These are phyloP conservation scores for Neelides sp. DNA, from an alignment of 1,140 invertebrate genomes.

Conservation along the genomic window DNA sequence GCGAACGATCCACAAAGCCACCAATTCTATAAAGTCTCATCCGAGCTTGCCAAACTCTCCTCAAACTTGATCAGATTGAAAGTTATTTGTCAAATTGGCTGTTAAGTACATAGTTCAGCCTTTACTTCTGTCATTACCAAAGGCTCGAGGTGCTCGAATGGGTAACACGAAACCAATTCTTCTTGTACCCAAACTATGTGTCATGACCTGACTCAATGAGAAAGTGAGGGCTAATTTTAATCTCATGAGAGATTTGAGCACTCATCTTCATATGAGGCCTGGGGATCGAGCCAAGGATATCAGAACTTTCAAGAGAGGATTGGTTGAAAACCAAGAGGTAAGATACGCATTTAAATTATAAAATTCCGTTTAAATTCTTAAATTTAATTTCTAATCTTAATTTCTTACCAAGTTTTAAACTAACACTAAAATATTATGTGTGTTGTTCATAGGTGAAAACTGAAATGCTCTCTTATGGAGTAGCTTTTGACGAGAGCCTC, in stretches of 20 bases:
- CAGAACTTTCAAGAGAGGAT: constrained; percentile 22
- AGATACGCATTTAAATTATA: too few species aligned
- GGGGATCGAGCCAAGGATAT: constrained; percentile 32
- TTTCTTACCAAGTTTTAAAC: too few species aligned
- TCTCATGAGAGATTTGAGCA: constrained; percentile 33
- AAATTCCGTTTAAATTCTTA: too few species aligned
- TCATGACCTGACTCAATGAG: constrained; percentile 35
- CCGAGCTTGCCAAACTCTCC: neutral
- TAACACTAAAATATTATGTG: too few species aligned
- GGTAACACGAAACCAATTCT: constrained; percentile 9
- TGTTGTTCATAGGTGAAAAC: too few species aligned
- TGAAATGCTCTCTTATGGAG: too few species aligned
- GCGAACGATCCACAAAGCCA: constrained; percentile 1
- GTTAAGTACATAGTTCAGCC: constrained; percentile 29
- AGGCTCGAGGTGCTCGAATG: constrained; percentile 6
- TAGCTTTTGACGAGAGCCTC: too few species aligned
- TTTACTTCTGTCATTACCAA: constrained; percentile 25
- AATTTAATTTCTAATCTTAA: too few species aligned
- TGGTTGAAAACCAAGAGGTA: constrained; percentile 7
- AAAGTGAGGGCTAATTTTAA: constrained; percentile 31
- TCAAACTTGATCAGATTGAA: too few species aligned
- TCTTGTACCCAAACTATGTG: constrained; percentile 37
- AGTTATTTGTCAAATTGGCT: too few species aligned
- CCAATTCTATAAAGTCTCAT: constrained; percentile 10
- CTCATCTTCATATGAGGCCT: constrained; percentile 38